A percentile compares a stretch with the other conserved stretches of the same genome.
phyloP scores from a whole-genome alignment of 2,888 invertebrate species.

The Axea sp. region DNA sequence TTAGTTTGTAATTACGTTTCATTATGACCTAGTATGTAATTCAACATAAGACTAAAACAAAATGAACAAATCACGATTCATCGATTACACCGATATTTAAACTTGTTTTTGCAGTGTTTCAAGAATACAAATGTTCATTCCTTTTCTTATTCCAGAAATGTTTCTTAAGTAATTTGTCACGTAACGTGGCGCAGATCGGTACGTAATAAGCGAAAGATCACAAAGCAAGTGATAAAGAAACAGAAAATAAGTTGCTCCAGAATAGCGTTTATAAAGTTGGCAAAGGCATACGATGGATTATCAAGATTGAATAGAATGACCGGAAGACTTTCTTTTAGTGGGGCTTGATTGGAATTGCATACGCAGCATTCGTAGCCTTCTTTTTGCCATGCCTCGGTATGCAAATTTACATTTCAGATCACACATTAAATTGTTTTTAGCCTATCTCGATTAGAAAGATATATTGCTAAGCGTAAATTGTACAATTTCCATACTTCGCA shows the following conservation, averaged over 20 bases:
- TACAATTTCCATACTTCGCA: conserved; percentile 42
- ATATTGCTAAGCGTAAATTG: conserved; percentile 26
- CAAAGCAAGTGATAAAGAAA: conserved; percentile 41
- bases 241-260: conserved; percentile 33
- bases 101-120: conserved; percentile 26
- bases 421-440: conserved; percentile 37
- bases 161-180: conserved; percentile 56
- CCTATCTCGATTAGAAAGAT: conserved; percentile 12
- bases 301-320: conserved; percentile 60
- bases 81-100: conserved; percentile 23
- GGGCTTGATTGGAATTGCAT: conserved; percentile 56
- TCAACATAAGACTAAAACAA: too few species aligned
- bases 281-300: conserved; percentile 41
- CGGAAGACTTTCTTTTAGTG: conserved; percentile 59
- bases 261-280: conserved; percentile 33
- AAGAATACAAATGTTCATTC: conserved; percentile 21
- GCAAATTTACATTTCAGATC: conserved; percentile 50
- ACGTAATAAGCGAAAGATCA: conserved; percentile 36
- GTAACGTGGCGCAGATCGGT: conserved; percentile 40
- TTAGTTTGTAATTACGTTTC: too few species aligned
- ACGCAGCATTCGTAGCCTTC: conserved; percentile 33
- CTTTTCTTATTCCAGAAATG: conserved; percentile 27
- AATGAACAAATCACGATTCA: conserved; percentile 20
- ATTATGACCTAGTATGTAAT: not conserved
- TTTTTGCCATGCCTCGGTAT: conserved; percentile 32